Conservation (phyloP, 2,888 invertebrate genomes). For the Blastobasis lacticolella region DNA sequence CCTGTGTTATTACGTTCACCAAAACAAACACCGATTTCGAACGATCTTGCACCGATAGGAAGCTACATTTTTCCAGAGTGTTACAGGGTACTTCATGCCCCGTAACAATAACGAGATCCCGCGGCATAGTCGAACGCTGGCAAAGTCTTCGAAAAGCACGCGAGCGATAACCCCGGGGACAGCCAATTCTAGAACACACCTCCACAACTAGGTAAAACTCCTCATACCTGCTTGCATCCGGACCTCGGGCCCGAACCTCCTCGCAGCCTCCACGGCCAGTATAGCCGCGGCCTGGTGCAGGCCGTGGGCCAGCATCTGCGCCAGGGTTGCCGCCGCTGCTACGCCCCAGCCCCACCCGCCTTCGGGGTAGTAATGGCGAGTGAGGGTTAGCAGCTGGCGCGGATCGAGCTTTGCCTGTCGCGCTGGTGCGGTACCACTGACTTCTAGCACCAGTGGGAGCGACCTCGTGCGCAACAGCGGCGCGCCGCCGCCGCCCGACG, state of each 20-base stretch:
- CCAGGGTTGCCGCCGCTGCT: conserved; percentile 80
- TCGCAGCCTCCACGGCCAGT: conserved; percentile 72
- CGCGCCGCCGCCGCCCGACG: conserved; percentile 73
- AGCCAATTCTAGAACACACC: neutral
- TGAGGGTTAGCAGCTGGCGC: conserved; percentile 77
- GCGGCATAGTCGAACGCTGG: no score
- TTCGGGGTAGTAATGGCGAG: conserved; percentile 90
- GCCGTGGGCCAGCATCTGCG: conserved; percentile 84
- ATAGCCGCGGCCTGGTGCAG: conserved; percentile 80
- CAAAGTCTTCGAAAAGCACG: no score
- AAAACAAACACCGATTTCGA: no score
- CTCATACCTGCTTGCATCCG: conserved; percentile 78
- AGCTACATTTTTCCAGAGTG: no score
- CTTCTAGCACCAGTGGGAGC: conserved; percentile 77
- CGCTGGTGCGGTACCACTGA: conserved; percentile 60
- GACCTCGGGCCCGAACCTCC: conserved; percentile 74
- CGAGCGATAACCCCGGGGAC: no score
- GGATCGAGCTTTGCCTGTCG: conserved; percentile 68
- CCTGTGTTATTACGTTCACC: no score
- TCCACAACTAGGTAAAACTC: neutral
- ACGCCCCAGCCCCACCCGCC: conserved; percentile 93
- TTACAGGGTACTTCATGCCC: no score
- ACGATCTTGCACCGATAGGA: no score
- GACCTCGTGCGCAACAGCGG: conserved; percentile 79
- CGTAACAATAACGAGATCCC: no score